Conservation (phyloP, 2,888 invertebrate genomes). For the Auanema freiburgensis region DNA sequence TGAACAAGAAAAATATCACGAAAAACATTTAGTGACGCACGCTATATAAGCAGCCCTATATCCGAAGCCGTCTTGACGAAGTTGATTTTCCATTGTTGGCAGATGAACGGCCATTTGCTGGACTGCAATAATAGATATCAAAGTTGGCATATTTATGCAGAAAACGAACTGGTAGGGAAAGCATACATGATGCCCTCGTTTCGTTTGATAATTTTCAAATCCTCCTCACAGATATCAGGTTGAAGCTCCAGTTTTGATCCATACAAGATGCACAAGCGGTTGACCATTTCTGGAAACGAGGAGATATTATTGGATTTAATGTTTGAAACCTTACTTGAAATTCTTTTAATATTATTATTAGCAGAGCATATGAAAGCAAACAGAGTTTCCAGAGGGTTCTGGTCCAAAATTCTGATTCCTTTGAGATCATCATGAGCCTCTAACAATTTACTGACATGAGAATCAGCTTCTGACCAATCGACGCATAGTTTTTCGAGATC, state of each 20-base stretch:
- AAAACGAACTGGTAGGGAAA: conserved; percentile 1
- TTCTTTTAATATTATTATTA: conserved; percentile 84
- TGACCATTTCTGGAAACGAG: conserved; percentile 46
- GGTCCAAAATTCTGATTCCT: conserved; percentile 86
- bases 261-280: conserved; percentile 81
- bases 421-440: conserved; percentile 16
- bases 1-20: conserved; percentile 64
- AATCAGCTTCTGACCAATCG: conserved; percentile 38
- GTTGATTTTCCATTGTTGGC: conserved; percentile 36
- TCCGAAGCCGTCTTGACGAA: conserved; percentile 72
- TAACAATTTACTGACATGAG: conserved; percentile 29
- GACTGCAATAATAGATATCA: not conserved
- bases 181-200: conserved; percentile 1
- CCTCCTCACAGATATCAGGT: conserved; percentile 23
- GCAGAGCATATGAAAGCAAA: conserved; percentile 96
- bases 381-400: conserved; percentile 88
- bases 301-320: not conserved
- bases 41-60: conserved; percentile 84
- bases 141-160: not conserved
- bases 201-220: not conserved
- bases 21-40: conserved; percentile 68
- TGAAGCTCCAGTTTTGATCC: conserved; percentile 69
- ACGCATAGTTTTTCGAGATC: conserved; percentile 39
- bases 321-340: conserved; percentile 55
- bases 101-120: conserved; percentile 2